These are phyloP conservation scores for Crotalus horridus DNA, from an alignment of 2,113 vertebrate genomes.

Conservation along the genomic window DNA sequence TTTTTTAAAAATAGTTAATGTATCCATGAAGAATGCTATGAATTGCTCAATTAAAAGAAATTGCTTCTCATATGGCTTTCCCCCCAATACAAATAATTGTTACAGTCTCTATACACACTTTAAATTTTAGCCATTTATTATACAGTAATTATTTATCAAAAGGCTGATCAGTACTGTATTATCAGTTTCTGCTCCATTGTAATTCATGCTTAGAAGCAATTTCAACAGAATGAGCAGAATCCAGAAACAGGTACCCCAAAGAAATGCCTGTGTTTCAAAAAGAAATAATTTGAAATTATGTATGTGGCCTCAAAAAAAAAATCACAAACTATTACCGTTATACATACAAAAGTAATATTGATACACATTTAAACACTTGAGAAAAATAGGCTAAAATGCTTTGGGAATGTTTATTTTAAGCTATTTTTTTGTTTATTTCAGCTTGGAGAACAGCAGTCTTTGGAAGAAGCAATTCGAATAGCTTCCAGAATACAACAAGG, in stretches of 20 bases:
- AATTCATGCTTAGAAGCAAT: not conserved
- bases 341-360: slow-evolving; percentile 4
- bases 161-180: not conserved
- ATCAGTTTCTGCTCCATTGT: not conserved
- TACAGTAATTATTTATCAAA: not conserved
- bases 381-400: not conserved
- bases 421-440: slow-evolving; percentile 58
- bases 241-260: not conserved
- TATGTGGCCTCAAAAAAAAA: not conserved
- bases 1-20: not conserved
- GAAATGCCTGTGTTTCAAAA: not conserved
- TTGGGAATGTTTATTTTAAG: slow-evolving; percentile 25
- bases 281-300: not conserved
- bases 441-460: slow-evolving; percentile 94
- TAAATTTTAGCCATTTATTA: not conserved
- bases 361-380: not conserved
- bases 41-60: not conserved
- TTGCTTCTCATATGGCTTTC: not conserved
- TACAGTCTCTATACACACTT: not conserved
- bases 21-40: not conserved
- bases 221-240: not conserved
- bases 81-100: not conserved
- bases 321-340: slow-evolving; percentile 2
- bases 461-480: slow-evolving; percentile 99
- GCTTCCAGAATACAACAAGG: slow-evolving; percentile 98